Percentiles rank a stretch among this genome's conserved stretches.
Evolutionary conservation across 2,797 vertebrate genomes (phyloP).

Genomic region (Dicrostonyx torquatus): DNA sequence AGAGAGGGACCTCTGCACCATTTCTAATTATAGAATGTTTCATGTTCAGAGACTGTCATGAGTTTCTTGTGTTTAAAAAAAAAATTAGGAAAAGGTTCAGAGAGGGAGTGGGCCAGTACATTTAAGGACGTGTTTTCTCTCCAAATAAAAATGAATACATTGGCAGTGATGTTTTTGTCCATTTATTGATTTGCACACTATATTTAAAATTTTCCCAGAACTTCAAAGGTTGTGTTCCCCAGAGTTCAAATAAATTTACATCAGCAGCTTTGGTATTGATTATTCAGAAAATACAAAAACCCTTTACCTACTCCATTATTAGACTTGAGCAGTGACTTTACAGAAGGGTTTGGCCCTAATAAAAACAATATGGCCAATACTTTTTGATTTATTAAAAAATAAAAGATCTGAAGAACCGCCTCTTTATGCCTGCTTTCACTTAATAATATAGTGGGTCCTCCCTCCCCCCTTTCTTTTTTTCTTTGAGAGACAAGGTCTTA

Average conservation of each 20-base stretch:
- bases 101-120: not conserved
- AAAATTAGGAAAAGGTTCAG: constrained; percentile 46
- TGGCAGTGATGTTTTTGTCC: constrained; percentile 68
- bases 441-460: constrained; percentile 44
- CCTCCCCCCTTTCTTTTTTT: not conserved
- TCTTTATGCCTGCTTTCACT: constrained; percentile 77
- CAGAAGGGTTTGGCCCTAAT: constrained; percentile 67
- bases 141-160: constrained; percentile 62
- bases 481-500: not conserved
- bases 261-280: constrained; percentile 71
- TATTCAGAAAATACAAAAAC: constrained; percentile 75
- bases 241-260: constrained; percentile 65
- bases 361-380: constrained; percentile 77
- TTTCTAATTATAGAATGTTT: constrained; percentile 60
- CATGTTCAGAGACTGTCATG: not conserved
- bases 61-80: constrained; percentile 59
- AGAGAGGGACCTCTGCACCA: constrained; percentile 17
- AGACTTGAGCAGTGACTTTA: constrained; percentile 63
- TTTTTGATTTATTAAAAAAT: constrained; percentile 75
- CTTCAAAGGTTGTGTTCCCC: constrained; percentile 53
- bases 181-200: constrained; percentile 73
- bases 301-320: constrained; percentile 71
- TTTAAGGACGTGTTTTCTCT: constrained; percentile 37
- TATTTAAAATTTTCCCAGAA: constrained; percentile 71
- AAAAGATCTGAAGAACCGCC: constrained; percentile 66